A percentile compares a stretch with the other conserved stretches of the same genome.
Conservation (phyloP, 2,113 vertebrate species). For the Nycticryphes semicollaris region DNA sequence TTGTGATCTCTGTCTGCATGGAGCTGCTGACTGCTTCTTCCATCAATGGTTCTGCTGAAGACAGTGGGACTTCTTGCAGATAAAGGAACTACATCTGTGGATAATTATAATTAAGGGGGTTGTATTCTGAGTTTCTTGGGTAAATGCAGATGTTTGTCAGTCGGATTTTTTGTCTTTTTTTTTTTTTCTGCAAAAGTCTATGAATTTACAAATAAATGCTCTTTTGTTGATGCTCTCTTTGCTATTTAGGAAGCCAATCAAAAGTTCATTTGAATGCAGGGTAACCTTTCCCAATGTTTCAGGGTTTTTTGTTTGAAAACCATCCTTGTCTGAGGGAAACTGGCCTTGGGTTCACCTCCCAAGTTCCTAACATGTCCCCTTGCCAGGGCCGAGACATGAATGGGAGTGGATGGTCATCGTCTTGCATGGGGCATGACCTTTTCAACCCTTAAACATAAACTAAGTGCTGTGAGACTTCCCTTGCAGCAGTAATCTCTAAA, state of each 20-base stretch:
- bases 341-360: background rate
- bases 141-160: background rate
- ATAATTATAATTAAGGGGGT: background rate
- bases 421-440: background rate
- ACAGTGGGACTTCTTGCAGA: fast-evolving
- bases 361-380: background rate
- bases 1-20: background rate
- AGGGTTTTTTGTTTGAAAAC: background rate
- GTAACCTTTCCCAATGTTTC: background rate
- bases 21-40: background rate
- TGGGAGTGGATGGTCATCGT: background rate
- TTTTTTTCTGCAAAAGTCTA: background rate
- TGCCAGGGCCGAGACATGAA: background rate
- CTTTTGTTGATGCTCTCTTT: background rate
- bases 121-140: background rate
- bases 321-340: background rate
- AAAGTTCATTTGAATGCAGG: background rate
- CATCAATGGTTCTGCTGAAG: background rate
- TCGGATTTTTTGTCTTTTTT: background rate
- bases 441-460: background rate
- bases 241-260: background rate
- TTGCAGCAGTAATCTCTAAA: background rate
- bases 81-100: background rate
- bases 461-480: background rate
- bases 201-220: background rate